Percentiles rank a stretch among this genome's conserved stretches.
Evolutionary conservation across 2,113 vertebrate genomes (phyloP).

Genomic region (Colossoma macropomum): DNA sequence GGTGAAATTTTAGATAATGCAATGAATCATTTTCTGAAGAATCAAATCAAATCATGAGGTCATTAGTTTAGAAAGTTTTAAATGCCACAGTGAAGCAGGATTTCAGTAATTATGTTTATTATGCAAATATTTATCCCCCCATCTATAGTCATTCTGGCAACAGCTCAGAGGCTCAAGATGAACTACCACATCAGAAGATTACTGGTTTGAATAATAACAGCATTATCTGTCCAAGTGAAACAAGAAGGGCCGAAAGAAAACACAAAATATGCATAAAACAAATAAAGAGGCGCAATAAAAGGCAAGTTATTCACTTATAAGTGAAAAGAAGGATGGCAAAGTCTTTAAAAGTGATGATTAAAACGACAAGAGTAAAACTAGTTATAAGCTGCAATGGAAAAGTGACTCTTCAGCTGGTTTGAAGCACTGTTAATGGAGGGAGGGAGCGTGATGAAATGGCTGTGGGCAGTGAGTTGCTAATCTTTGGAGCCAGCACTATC

Average conservation of each 20-base stretch:
- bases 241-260: neutral
- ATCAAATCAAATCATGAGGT: too few relatives aligned
- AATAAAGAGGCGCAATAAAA: neutral
- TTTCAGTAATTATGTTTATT: too few relatives aligned
- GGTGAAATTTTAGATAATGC: too few relatives aligned
- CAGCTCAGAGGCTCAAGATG: neutral
- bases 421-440: conserved; percentile 9
- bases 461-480: conserved; percentile 33
- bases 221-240: neutral
- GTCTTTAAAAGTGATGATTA: neutral
- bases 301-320: neutral
- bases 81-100: too few relatives aligned
- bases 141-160: too few relatives aligned
- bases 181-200: neutral
- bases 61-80: too few relatives aligned
- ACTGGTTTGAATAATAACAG: neutral
- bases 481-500: conserved; percentile 26
- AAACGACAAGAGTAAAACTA: conserved; percentile 12
- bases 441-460: conserved; percentile 37
- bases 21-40: too few relatives aligned
- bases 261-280: neutral
- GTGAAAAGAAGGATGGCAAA: conserved; percentile 5
- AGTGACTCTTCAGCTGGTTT: neutral
- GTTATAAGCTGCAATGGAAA: neutral
- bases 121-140: too few relatives aligned